A percentile compares a stretch with the other conserved stretches of the same genome.
Conservation (phyloP, 2,113 vertebrate genomes). For the Myotis brandtii region DNA sequence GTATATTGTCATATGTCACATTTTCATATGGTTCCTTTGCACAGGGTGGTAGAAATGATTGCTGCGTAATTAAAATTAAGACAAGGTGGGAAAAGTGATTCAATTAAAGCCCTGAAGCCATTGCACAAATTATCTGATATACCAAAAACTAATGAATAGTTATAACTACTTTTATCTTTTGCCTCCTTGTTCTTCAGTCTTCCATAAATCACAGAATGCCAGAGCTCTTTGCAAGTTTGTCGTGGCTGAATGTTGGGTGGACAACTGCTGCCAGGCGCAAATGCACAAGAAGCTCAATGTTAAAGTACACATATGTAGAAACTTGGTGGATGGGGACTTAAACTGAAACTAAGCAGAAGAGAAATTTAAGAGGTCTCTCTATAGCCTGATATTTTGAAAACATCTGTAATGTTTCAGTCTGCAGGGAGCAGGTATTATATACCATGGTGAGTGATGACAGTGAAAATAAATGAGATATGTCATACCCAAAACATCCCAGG, state of each 20-base stretch:
- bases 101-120: constrained; percentile 87
- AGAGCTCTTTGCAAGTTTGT: constrained; percentile 66
- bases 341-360: constrained; percentile 83
- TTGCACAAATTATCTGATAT: constrained; percentile 87
- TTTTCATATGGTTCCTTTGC: constrained; percentile 86
- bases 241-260: constrained; percentile 76
- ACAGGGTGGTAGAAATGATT: constrained; percentile 87
- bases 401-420: constrained; percentile 85
- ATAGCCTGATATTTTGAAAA: constrained; percentile 81
- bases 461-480: constrained; percentile 86
- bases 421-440: constrained; percentile 82
- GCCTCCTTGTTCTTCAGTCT: constrained; percentile 78
- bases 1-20: constrained; percentile 90
- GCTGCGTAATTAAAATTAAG: constrained; percentile 89
- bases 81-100: constrained; percentile 87
- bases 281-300: constrained; percentile 70
- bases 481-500: constrained; percentile 82
- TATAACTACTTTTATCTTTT: constrained; percentile 85
- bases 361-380: constrained; percentile 72
- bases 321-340: constrained; percentile 75
- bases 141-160: constrained; percentile 87
- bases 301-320: constrained; percentile 77
- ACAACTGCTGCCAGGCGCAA: constrained; percentile 72
- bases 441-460: constrained; percentile 83
- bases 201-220: constrained; percentile 62